Conservation (phyloP, 1,140 invertebrate species). For the Trichoplusia ni region DNA sequence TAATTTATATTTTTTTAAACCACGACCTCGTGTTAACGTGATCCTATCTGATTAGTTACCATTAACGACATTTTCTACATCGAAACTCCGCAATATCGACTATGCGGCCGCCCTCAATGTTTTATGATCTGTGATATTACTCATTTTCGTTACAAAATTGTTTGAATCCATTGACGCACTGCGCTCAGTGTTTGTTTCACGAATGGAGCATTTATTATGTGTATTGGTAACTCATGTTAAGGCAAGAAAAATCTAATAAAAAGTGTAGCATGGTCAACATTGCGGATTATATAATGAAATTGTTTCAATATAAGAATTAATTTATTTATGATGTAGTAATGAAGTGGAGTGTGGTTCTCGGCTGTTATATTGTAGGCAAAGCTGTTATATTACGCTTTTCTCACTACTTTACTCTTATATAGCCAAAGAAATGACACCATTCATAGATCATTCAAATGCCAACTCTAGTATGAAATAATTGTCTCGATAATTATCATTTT, state of each 20-base stretch:
- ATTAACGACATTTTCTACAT: conserved; percentile 6
- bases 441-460: too few relatives aligned
- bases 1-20: conserved; percentile 1
- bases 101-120: conserved; percentile 4
- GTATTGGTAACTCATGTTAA: conserved; percentile 12
- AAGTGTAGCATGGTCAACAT: conserved; percentile 27
- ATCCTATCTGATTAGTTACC: conserved; percentile 17
- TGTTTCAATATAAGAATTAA: conserved; percentile 31
- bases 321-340: conserved; percentile 20
- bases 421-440: neutral
- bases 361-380: conserved; percentile 11
- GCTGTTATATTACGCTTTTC: conserved; percentile 2
- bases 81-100: conserved; percentile 25
- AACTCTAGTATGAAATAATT: neutral
- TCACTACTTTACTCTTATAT: neutral
- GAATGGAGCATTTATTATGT: conserved; percentile 30
- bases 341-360: conserved; percentile 24
- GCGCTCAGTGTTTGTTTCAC: conserved; percentile 1
- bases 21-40: conserved; percentile 2
- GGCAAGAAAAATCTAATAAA: neutral
- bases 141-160: conserved; percentile 22
- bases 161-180: conserved; percentile 13
- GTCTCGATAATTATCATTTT: neutral
- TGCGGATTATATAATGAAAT: conserved; percentile 30
- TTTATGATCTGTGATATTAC: conserved; percentile 30